Percentiles rank a stretch among this genome's conserved stretches.
Conservation (phyloP, 2,888 invertebrate genomes). For the Himalopsyche japonica region DNA sequence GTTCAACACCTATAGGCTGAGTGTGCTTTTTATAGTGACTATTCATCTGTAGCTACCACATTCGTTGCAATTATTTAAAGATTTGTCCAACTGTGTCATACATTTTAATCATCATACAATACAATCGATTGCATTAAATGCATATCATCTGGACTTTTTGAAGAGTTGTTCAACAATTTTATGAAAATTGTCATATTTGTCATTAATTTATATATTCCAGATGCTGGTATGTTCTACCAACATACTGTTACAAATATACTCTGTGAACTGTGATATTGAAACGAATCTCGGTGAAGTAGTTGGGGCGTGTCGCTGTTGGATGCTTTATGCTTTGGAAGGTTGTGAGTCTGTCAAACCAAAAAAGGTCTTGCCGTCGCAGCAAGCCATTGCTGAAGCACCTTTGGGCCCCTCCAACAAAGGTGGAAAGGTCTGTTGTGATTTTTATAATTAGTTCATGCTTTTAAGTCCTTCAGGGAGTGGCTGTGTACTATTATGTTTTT, state of each 20-base stretch:
- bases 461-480: too few species aligned
- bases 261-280: slow-evolving; percentile 48
- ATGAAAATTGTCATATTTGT: neutral
- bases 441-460: too few species aligned
- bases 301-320: slow-evolving; percentile 62
- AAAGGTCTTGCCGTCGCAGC: slow-evolving; percentile 63
- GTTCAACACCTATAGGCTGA: too few species aligned
- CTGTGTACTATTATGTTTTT: too few species aligned
- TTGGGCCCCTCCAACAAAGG: slow-evolving; percentile 52
- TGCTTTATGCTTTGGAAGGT: slow-evolving; percentile 58
- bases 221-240: slow-evolving; percentile 56
- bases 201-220: slow-evolving; percentile 46
- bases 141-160: too few species aligned
- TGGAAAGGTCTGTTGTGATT: slow-evolving; percentile 59
- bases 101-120: too few species aligned
- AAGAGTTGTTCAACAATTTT: neutral
- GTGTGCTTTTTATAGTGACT: too few species aligned
- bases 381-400: slow-evolving; percentile 60
- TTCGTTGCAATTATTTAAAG: too few species aligned
- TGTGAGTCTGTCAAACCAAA: slow-evolving; percentile 53
- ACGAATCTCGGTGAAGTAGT: slow-evolving; percentile 57
- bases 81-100: too few species aligned
- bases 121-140: too few species aligned
- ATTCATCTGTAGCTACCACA: too few species aligned
- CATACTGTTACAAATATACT: slow-evolving; percentile 53